Percentiles rank a stretch among this genome's conserved stretches.
phyloP scores from a whole-genome alignment of 2,888 invertebrate genomes.

The Psococerastis gibbosa region DNA sequence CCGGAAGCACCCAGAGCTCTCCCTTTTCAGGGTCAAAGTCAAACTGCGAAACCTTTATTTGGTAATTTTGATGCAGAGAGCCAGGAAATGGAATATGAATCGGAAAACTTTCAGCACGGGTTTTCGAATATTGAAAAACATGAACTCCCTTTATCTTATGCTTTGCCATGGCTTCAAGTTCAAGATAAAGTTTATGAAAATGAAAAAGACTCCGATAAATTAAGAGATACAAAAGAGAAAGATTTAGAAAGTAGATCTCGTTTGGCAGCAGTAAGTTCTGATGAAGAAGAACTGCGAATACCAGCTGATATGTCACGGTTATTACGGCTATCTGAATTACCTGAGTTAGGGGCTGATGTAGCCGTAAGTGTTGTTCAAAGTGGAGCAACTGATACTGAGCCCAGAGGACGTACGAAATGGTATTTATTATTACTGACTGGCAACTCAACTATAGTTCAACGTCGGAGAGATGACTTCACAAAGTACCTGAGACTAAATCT shows the following conservation, averaged over 20 bases:
- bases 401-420: slow-evolving; percentile 16
- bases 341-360: background rate
- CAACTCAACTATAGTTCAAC: slow-evolving; percentile 21
- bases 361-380: slow-evolving; percentile 1
- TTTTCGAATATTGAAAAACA: slow-evolving; percentile 6
- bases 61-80: slow-evolving; percentile 4
- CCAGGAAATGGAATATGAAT: slow-evolving; percentile 2
- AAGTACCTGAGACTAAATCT: slow-evolving; percentile 23
- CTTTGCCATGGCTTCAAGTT: slow-evolving; percentile 4
- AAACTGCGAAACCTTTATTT: background rate
- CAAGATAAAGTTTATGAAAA: slow-evolving; percentile 3
- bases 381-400: background rate
- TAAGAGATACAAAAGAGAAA: background rate
- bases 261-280: background rate
- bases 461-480: slow-evolving; percentile 22
- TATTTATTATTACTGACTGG: slow-evolving; percentile 22
- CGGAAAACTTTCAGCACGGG: slow-evolving; percentile 7
- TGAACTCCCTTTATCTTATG: slow-evolving; percentile 3
- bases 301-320: background rate
- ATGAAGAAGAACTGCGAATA: slow-evolving; percentile 4
- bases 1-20: slow-evolving; percentile 3
- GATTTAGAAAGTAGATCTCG: background rate
- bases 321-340: background rate
- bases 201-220: background rate
- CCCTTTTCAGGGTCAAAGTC: background rate